Conservation (phyloP, 2,797 vertebrate species). For the Galaxias olidus region DNA sequence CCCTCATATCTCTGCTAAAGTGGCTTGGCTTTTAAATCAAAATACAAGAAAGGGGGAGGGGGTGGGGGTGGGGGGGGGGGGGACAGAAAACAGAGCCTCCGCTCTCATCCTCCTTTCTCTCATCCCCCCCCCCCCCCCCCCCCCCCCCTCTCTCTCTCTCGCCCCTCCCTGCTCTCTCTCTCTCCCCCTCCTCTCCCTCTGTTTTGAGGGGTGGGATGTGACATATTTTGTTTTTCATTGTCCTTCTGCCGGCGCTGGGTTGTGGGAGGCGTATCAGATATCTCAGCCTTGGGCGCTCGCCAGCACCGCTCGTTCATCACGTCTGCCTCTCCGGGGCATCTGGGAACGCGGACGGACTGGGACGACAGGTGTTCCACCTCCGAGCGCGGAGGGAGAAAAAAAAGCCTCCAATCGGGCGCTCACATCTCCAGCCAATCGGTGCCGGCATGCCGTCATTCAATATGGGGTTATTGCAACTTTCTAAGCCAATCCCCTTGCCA, state of each 20-base stretch:
- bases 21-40: slow-evolving; percentile 50
- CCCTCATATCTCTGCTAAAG: slow-evolving; percentile 39
- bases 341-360: slow-evolving; percentile 27
- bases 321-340: slow-evolving; percentile 23
- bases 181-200: slow-evolving; percentile 12
- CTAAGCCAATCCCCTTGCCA: slow-evolving; percentile 44
- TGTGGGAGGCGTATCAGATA: slow-evolving; percentile 59
- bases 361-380: slow-evolving; percentile 57
- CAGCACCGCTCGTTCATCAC: slow-evolving; percentile 42
- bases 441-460: slow-evolving; percentile 18
- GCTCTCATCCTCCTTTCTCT: slow-evolving; percentile 22
- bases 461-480: slow-evolving; percentile 42
- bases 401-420: slow-evolving; percentile 37
- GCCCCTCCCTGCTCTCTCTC: slow-evolving; percentile 9
- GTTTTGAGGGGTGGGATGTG: slow-evolving; percentile 40
- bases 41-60: slow-evolving; percentile 11
- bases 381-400: background rate
- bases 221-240: slow-evolving; percentile 46
- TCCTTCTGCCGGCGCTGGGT: slow-evolving; percentile 46
- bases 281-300: slow-evolving; percentile 48
- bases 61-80: slow-evolving; percentile 14
- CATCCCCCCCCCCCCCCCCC: background rate
- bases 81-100: slow-evolving; percentile 39
- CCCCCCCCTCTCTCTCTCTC: background rate
- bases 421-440: slow-evolving; percentile 27